phyloP scores from a whole-genome alignment of 2,888 invertebrate species.

The Antheraea assamensis region DNA sequence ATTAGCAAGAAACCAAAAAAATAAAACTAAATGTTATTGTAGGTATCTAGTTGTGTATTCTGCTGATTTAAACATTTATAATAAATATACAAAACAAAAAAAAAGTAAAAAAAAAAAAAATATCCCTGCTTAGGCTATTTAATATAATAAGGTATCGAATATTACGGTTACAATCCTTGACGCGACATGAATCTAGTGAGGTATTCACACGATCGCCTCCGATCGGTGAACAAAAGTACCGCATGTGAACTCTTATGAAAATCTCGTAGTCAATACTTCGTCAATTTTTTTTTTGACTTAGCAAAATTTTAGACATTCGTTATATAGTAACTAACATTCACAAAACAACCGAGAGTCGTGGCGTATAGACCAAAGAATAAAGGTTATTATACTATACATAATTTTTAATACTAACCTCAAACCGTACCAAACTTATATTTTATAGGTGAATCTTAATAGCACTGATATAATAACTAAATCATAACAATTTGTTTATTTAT shows the following conservation, averaged over 20 bases:
- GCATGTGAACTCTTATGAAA: slow-evolving; percentile 81
- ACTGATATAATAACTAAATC: slow-evolving; percentile 30
- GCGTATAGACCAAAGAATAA: slow-evolving; percentile 79
- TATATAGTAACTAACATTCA: slow-evolving; percentile 75
- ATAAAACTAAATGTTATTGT: slow-evolving; percentile 77
- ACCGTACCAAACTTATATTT: slow-evolving; percentile 79
- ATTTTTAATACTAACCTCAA: slow-evolving; percentile 77
- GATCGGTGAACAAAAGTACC: slow-evolving; percentile 60
- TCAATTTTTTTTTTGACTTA: slow-evolving; percentile 80
- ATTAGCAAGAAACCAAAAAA: slow-evolving; percentile 83
- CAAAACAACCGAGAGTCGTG: slow-evolving; percentile 71
- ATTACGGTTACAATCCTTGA: slow-evolving; percentile 70
- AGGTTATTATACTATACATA: slow-evolving; percentile 62
- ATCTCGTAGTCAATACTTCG: slow-evolving; percentile 81
- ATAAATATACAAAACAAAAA: slow-evolving; percentile 69
- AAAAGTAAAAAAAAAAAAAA: slow-evolving; percentile 69
- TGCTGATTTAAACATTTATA: slow-evolving; percentile 79
- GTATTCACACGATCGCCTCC: slow-evolving; percentile 57
- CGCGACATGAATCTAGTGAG: slow-evolving; percentile 66
- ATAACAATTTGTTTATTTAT: slow-evolving; percentile 16
- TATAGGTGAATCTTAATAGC: slow-evolving; percentile 63
- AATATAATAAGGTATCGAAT: slow-evolving; percentile 74
- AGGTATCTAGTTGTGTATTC: slow-evolving; percentile 78
- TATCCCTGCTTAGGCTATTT: slow-evolving; percentile 77
- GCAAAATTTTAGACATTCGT: slow-evolving; percentile 80